Percentiles rank a stretch among this genome's conserved stretches.
Conservation (phyloP, 2,113 vertebrate genomes). For the Syngnathus floridae region DNA sequence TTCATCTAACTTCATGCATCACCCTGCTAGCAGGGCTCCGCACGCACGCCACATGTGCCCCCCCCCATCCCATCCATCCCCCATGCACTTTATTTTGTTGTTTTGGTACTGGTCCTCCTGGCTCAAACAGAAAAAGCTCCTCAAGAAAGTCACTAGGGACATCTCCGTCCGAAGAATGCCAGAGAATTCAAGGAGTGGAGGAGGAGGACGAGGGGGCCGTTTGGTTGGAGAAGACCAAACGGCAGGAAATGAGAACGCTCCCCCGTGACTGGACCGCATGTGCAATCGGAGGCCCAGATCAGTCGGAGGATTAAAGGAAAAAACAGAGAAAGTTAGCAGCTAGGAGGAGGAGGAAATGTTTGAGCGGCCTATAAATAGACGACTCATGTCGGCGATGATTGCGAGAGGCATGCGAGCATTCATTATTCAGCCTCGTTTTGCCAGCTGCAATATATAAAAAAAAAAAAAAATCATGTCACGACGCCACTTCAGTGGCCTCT, state of each 20-base stretch:
- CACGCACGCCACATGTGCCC: constrained; percentile 20
- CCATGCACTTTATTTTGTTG: too few species aligned
- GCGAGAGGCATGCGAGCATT: constrained; percentile 49
- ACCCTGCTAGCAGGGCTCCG: constrained; percentile 29
- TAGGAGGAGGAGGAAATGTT: constrained; percentile 47
- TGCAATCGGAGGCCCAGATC: constrained; percentile 57
- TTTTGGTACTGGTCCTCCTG: constrained; percentile 5
- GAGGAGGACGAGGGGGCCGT: constrained; percentile 16
- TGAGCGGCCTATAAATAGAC: constrained; percentile 54
- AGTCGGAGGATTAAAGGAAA: constrained; percentile 49
- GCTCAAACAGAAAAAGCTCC: constrained; percentile 15
- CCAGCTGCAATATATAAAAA: constrained; percentile 23
- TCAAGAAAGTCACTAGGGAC: constrained; percentile 3
- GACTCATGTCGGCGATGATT: constrained; percentile 43
- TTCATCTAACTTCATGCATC: constrained; percentile 39
- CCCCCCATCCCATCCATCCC: background rate
- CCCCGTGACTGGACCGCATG: constrained; percentile 45
- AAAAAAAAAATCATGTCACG: background rate
- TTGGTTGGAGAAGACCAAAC: constrained; percentile 57
- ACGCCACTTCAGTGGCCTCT: background rate
- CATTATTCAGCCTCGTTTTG: constrained; percentile 55
- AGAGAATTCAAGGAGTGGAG: constrained; percentile 55
- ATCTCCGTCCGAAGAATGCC: constrained; percentile 43
- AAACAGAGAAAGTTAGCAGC: constrained; percentile 44
- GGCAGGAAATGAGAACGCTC: constrained; percentile 64